Base-by-base conservation (phyloP, 2,888 invertebrate genomes). In the Ephialtes manifestator region DNA sequence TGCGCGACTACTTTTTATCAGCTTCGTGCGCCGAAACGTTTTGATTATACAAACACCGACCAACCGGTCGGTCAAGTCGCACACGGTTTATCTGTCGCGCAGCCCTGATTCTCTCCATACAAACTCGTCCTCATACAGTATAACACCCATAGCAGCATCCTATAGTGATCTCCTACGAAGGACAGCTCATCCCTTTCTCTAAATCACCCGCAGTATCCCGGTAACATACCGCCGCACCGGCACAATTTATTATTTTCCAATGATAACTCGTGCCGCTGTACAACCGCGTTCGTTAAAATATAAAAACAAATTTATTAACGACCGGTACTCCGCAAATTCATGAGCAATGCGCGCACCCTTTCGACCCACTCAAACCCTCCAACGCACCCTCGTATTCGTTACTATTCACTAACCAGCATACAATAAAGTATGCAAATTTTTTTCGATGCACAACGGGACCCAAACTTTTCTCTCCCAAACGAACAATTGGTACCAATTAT, bases 361-460 rank as follows among this genome's bases (percentile, higher is more conserved):
- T 46, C 28, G 39, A 20, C 7, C 74, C 39, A 67, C 63, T 35
- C 63, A n/a, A 58, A 48, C 60, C 31, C 53, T 70, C n/a, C 15
- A 39, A 13, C 39, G 15, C 15, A 46, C 58, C 58, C 70, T 46
- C 71, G 24, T 48, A 80, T 85, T 85, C 81, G 65, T 71, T 68
- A 58, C 48, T 51, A 63, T 75, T 75, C 75, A 48, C 46, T 75
- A 75, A 63, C 51, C 20, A 39, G 39, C 39, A 72, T 77, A 53
- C 77, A 74, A 86, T 87, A 80, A 84, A 87, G 72, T 83, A 87
- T 87, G 87, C 81, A 85, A 87, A 86, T 87, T 76, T 74, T 51
- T 74, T 68, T 53, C 58, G 63, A 15, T 51, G 46, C 46, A 20
- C 31, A 20, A 39, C 28, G 63, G 43, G 78, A 74, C 58, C 58